A percentile compares a stretch with the other conserved stretches of the same genome.
Evolutionary conservation across 2,797 vertebrate species (phyloP).

Genomic region (Myiotriccus ornatus): DNA sequence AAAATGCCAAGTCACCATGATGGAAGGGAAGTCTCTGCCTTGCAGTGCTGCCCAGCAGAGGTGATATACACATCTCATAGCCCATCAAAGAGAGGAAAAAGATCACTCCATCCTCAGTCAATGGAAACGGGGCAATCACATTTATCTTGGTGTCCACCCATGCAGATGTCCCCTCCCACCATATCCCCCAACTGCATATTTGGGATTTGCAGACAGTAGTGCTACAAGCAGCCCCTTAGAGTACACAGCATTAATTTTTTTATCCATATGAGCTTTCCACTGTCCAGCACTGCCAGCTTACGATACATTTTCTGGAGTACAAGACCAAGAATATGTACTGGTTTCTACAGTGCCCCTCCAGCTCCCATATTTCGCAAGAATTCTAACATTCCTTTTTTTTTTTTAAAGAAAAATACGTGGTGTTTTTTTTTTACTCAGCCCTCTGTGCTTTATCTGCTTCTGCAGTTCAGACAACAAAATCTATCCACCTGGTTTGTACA

Average conservation of each 20-base stretch:
- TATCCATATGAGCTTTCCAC: not conserved
- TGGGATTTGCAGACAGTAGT: not conserved
- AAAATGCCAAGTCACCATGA: not conserved
- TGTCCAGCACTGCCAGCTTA: not conserved
- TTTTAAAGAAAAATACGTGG: not conserved
- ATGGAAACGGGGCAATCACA: not conserved
- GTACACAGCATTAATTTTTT: not conserved
- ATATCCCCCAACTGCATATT: not conserved
- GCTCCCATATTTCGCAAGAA: not conserved
- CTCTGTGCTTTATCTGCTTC: not conserved
- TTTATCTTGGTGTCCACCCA: accelerated
- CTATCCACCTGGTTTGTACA: not conserved
- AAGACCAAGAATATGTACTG: accelerated
- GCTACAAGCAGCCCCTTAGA: not conserved
- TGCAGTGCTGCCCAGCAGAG: not conserved
- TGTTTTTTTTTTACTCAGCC: not conserved
- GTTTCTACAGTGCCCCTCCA: not conserved
- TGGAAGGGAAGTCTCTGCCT: not conserved
- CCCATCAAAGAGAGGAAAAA: not conserved
- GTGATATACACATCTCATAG: not conserved
- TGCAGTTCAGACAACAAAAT: not conserved
- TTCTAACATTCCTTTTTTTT: not conserved
- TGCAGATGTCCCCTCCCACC: not conserved
- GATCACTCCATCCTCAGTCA: not conserved
- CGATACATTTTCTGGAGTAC: not conserved